These are phyloP conservation scores for Epinotia nisella DNA, from an alignment of 2,888 invertebrate species.

Conservation along the genomic window DNA sequence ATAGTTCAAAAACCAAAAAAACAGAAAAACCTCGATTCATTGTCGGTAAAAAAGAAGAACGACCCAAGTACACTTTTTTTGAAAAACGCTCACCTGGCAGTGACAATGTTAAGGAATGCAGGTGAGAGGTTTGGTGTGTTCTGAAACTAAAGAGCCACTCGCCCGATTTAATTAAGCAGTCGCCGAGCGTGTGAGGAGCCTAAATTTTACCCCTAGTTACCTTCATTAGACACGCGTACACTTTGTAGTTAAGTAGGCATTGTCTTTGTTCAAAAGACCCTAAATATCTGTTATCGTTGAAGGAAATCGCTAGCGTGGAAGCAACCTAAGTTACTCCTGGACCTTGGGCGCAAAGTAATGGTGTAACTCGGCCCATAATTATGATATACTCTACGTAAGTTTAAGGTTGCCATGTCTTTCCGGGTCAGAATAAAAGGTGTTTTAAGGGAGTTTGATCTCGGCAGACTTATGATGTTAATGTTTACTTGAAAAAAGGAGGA, in stretches of 20 bases:
- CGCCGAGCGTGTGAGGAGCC: not conserved
- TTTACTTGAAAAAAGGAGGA: not conserved
- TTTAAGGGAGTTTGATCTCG: not conserved
- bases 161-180: not conserved
- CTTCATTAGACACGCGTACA: not conserved
- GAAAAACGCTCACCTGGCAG: no score
- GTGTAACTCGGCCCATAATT: slow-evolving; percentile 38
- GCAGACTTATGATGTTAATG: not conserved
- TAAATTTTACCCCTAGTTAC: not conserved
- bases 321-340: slow-evolving; percentile 15
- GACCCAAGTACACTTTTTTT: no score
- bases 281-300: slow-evolving; percentile 1
- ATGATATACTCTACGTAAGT: slow-evolving; percentile 40
- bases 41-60: no score
- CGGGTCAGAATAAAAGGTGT: slow-evolving; percentile 28
- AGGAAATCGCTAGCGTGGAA: not conserved
- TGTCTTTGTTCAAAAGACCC: not conserved
- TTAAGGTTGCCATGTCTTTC: slow-evolving; percentile 29
- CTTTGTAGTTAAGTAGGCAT: not conserved
- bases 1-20: no score
- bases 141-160: not conserved
- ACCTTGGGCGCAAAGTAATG: slow-evolving; percentile 37
- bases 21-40: no score
- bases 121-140: no score
- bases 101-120: no score